These are phyloP conservation scores for Macaca nemestrina DNA, from an alignment of 2,113 vertebrate genomes.

Conservation along the genomic window DNA sequence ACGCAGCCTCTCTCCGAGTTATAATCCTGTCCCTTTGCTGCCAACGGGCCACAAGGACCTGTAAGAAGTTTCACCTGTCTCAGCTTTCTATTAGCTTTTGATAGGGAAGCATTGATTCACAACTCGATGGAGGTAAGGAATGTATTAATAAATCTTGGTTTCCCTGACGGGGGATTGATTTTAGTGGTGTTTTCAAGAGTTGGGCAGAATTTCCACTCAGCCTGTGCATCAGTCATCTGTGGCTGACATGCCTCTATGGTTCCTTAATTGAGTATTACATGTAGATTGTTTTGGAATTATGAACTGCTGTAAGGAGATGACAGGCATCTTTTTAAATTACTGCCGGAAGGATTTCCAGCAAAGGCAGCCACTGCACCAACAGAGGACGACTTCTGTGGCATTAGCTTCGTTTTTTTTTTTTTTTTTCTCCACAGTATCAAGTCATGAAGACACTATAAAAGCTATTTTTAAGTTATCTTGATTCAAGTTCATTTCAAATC, in stretches of 20 bases:
- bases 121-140: neutral
- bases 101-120: neutral
- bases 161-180: neutral
- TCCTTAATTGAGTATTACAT: constrained; percentile 53
- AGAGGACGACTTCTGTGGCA: neutral
- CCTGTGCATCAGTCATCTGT: constrained; percentile 22
- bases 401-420: neutral
- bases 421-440: neutral
- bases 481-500: constrained; percentile 57
- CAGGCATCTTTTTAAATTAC: constrained; percentile 46
- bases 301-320: constrained; percentile 15
- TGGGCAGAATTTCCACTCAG: neutral
- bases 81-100: neutral
- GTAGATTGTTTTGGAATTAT: constrained; percentile 46
- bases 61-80: neutral
- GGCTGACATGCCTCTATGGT: neutral
- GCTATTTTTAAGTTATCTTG: constrained; percentile 50
- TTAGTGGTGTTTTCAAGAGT: neutral
- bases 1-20: fast-evolving
- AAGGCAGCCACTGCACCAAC: neutral
- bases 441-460: constrained; percentile 18
- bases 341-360: neutral
- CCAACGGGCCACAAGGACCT: neutral
- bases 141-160: neutral
- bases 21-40: neutral